Evolutionary conservation across 2,113 vertebrate species (phyloP), one percentile per base, ranked within the genome.

Genomic region (Penelope pileata): DNA sequence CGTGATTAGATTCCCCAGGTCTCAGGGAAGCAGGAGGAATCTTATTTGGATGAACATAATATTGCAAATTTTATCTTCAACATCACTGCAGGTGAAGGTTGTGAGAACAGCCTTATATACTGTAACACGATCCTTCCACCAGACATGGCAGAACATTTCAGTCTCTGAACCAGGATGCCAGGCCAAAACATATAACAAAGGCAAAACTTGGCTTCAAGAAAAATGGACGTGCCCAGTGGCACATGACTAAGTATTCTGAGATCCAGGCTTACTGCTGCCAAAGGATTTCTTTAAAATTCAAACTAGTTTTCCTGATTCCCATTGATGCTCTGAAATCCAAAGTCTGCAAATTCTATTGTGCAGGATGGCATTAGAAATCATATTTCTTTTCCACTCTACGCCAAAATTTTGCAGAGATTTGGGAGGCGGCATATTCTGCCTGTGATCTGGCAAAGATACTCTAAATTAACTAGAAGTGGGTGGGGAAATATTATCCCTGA

Each of bases 401-500:
- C 19, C n/a, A 85, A 72, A 86, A 85, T 79, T 56, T 89, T 74
- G 93, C 70, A 92, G 70, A 78, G 60, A 74, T 81, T 82, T 38
- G 48, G 50, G 62, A 95, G 10, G 56, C 84, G 85, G 62, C 11
- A 68, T 72, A 91, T 82, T 86, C 68, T 79, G 58, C 19, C 84
- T 93, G 45, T 62, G 87, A 95, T 90, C 67, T 96, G 90, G 87
- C 84, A 89, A 85, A 87, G 69, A 87, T 36, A 87, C 26, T 51
- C 64, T 78, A 89, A 91, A 92, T 70, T 94, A 96, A 94, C 69
- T 89, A 87, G 17, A 85, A 93, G 93, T 96, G 74, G 95, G 93
- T 82, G 90, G 93, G 42, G 50, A 95, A 96, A 85, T 93, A 94
- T 92, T 95, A 96, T 51, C 90, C 78, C 95, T 53, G 34, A 95